Base-by-base conservation (phyloP, 2,888 invertebrate genomes). In the Nomada fabriciana region DNA sequence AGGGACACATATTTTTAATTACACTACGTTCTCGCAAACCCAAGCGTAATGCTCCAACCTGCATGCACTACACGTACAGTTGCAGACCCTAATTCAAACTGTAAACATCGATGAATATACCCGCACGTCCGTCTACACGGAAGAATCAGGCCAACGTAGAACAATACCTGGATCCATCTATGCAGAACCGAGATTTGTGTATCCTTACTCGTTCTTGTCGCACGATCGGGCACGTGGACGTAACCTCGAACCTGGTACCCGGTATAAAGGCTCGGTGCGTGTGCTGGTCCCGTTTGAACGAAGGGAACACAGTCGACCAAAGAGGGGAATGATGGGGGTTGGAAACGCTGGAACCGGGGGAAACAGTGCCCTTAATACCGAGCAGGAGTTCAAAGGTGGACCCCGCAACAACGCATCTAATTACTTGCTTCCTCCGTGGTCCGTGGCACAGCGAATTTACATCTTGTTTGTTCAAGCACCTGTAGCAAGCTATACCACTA, bases 321-420 rank as follows among this genome's bases (percentile, higher is more conserved):
- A 75, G 73, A 63, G 73, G 67, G 72, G 65, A 60, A 76, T 23
- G 64, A 55, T 20, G 71, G 55, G 63, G 52, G 52, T 36, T 36
- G 70, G 85, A 47, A 75, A 83, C 42, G 43, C 20, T 76, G 74
- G 65, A 29, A 55, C 76, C n/a, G 53, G 73, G 55, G 64, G 61
- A 64, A 87, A 88, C 87, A 87, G 84, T 85, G 88, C 80, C 90
- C 89, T 88, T 91, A 87, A 91, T 90, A 90, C 88, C 89, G 84
- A 88, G 85, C 86, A 83, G 86, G 87, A 92, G 92, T 91, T 92
- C 92, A 92, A 92, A 92, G 92, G 92, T 89, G 89, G 88, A 84
- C 83, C 83, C 91, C 89, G 89, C 91, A 92, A 92, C 92, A 92
- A 91, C 92, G 92, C 91, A 92, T 92, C 92, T 93, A 93, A 93